phyloP scores from a whole-genome alignment of 2,888 invertebrate species.

The Busseola fusca region DNA sequence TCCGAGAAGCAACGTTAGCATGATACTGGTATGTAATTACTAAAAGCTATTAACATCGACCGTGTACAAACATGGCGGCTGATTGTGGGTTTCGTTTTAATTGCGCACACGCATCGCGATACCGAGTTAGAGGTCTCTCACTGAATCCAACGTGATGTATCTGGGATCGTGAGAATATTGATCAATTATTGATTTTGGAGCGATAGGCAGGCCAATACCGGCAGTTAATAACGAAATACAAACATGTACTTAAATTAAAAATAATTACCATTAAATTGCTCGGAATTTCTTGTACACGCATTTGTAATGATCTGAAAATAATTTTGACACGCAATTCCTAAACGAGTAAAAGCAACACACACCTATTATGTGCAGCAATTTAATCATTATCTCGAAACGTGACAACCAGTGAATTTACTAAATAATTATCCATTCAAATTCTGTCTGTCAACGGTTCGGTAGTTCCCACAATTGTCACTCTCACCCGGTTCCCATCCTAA shows the following conservation, averaged over 20 bases:
- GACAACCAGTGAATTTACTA: slow-evolving; percentile 70
- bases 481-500: slow-evolving; percentile 80
- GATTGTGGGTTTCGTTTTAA: slow-evolving; percentile 89
- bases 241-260: slow-evolving; percentile 56
- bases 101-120: slow-evolving; percentile 88
- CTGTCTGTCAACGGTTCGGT: slow-evolving; percentile 73
- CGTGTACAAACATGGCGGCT: slow-evolving; percentile 89
- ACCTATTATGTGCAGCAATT: slow-evolving; percentile 59
- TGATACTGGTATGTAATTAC: slow-evolving; percentile 88
- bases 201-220: slow-evolving; percentile 59
- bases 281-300: slow-evolving; percentile 32
- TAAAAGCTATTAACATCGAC: slow-evolving; percentile 88
- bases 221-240: slow-evolving; percentile 55
- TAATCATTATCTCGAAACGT: slow-evolving; percentile 63
- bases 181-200: slow-evolving; percentile 82
- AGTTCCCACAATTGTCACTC: slow-evolving; percentile 80
- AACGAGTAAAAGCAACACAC: slow-evolving; percentile 60
- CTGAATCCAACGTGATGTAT: slow-evolving; percentile 77
- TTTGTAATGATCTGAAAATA: slow-evolving; percentile 54
- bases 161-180: slow-evolving; percentile 83
- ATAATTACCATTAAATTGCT: slow-evolving; percentile 58
- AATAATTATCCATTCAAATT: slow-evolving; percentile 80
- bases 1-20: slow-evolving; percentile 87
- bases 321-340: slow-evolving; percentile 59
- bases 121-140: slow-evolving; percentile 81